Percentiles rank a stretch among this genome's conserved stretches.
Evolutionary conservation across 2,888 invertebrate genomes (phyloP).

Genomic region (Hemaris fuciformis): DNA sequence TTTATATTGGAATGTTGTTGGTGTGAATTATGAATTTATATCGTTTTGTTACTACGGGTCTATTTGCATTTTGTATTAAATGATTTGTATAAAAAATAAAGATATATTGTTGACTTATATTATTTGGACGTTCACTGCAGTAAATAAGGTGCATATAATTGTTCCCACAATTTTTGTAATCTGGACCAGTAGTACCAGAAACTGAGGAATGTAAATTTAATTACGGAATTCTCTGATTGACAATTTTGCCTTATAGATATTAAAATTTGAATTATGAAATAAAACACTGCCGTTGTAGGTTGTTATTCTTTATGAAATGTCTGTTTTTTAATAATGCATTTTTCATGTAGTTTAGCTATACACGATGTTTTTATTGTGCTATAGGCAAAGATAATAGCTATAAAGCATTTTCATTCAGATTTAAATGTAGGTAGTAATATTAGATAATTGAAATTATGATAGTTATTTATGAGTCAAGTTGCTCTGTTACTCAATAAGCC

Average conservation of each 20-base stretch:
- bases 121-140: background rate
- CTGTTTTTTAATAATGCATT: background rate
- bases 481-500: too few species aligned
- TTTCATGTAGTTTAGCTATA: background rate
- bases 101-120: background rate
- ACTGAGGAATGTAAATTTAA: too few species aligned
- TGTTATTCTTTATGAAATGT: background rate
- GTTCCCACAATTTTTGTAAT: too few species aligned
- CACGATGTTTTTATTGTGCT: background rate
- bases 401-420: background rate
- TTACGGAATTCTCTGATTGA: background rate
- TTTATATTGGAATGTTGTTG: conserved; percentile 7
- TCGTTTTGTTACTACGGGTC: background rate
- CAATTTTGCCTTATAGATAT: background rate
- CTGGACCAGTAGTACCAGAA: too few species aligned
- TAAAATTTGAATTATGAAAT: background rate
- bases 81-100: background rate
- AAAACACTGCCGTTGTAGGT: background rate
- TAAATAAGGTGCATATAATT: too few species aligned
- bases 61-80: background rate
- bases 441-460: too few species aligned
- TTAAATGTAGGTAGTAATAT: background rate
- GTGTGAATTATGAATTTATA: background rate
- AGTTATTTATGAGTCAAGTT: too few species aligned
- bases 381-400: background rate